phyloP scores from a whole-genome alignment of 2,113 vertebrate species.

The Silurus glanis region DNA sequence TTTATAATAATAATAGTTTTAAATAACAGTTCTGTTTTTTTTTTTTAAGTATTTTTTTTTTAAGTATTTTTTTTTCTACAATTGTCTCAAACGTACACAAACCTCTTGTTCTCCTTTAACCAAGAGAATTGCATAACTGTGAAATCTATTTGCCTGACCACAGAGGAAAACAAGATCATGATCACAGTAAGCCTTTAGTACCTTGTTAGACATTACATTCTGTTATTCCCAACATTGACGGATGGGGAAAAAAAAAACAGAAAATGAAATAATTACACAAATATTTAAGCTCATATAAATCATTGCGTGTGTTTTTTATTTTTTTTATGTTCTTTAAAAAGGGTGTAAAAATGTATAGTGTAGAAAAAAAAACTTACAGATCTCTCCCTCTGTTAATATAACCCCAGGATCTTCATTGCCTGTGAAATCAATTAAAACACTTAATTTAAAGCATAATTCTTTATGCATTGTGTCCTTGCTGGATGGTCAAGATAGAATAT shows the following conservation, averaged over 20 bases:
- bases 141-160: not conserved
- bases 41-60: no score
- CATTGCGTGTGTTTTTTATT: not conserved
- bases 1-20: not conserved
- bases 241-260: not conserved
- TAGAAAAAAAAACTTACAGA: conserved; percentile 28
- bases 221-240: no score
- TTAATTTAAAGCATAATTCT: not conserved
- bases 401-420: conserved; percentile 36
- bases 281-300: not conserved
- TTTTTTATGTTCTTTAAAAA: not conserved
- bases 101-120: not conserved
- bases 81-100: not conserved
- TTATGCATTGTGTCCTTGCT: not conserved
- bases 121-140: not conserved
- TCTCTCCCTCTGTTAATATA: conserved; percentile 38
- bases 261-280: not conserved
- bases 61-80: not conserved
- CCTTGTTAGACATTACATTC: not conserved
- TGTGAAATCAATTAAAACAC: conserved; percentile 39
- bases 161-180: no score
- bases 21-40: not conserved
- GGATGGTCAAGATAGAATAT: not conserved
- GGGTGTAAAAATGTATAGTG: not conserved
- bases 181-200: not conserved